Conservation (phyloP, 2,797 vertebrate species). For the Diglossa cyanea region DNA sequence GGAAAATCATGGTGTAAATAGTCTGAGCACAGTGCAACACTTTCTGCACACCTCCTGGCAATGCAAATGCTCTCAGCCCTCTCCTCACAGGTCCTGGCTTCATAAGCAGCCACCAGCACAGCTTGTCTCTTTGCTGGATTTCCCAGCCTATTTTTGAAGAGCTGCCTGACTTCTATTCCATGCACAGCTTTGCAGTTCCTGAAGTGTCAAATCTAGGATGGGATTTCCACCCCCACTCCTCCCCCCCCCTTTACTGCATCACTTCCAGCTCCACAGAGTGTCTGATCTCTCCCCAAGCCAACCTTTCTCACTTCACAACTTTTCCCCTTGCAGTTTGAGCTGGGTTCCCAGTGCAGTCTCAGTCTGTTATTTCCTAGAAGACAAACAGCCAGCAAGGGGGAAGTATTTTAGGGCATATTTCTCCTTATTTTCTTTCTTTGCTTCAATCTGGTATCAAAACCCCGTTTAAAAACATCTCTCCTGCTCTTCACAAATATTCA, state of each 20-base stretch:
- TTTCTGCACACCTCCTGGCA: not conserved
- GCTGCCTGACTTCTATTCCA: not conserved
- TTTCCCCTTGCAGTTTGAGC: not conserved
- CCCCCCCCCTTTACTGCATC: not conserved
- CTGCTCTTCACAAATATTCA: not conserved
- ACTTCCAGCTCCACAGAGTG: not conserved
- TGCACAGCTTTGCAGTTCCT: not conserved
- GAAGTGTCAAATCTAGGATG: not conserved
- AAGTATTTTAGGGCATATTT: not conserved
- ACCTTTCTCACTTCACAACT: not conserved
- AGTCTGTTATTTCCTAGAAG: not conserved
- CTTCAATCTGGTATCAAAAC: not conserved
- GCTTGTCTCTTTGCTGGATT: not conserved
- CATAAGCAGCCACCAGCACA: not conserved
- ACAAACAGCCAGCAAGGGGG: not conserved
- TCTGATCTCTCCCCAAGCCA: not conserved
- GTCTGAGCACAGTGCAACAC: not conserved
- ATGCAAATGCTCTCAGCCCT: not conserved
- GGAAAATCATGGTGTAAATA: not conserved
- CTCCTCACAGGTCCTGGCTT: not conserved
- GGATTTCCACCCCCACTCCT: not conserved
- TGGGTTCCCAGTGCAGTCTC: not conserved
- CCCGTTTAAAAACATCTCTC: not conserved
- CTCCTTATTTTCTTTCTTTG: not conserved
- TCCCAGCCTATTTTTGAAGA: not conserved